Evolutionary conservation across 2,113 vertebrate genomes (phyloP).

Genomic region (Hyaena hyaena): DNA sequence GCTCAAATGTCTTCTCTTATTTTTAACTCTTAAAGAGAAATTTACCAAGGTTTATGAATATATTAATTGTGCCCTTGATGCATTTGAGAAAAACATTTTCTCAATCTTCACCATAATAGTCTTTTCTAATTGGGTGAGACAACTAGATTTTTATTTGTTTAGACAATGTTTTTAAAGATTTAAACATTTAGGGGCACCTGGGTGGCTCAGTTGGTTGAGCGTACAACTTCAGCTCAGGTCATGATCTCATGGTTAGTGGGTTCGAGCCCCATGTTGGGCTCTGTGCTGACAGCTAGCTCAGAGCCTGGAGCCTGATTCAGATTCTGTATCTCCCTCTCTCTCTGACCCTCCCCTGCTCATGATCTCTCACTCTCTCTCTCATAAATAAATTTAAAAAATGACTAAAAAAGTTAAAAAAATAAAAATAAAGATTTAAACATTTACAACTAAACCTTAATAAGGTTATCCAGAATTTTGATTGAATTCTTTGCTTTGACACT

Average conservation of each 20-base stretch:
- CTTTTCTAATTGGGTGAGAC: neutral
- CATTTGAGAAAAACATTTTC: neutral
- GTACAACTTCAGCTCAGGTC: no score
- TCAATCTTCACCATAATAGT: neutral
- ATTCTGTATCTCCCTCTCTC: no score
- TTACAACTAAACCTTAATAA: neutral
- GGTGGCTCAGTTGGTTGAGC: no score
- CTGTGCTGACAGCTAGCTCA: no score
- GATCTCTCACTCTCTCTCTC: no score
- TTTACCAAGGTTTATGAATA: neutral
- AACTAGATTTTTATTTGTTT: neutral
- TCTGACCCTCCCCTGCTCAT: no score
- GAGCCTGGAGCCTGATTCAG: no score
- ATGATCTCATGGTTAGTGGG: no score
- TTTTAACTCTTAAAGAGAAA: neutral
- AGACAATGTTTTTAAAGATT: neutral
- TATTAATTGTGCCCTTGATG: neutral
- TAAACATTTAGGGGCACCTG: neutral
- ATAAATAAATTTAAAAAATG: no score
- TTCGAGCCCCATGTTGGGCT: no score
- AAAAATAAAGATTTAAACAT: neutral
- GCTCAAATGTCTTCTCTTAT: neutral
- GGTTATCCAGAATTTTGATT: neutral
- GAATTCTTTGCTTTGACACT: neutral
- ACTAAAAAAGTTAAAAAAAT: no score